A percentile compares a stretch with the other conserved stretches of the same genome.
Evolutionary conservation across 2,113 vertebrate species (phyloP).

Genomic region (Tetraodon nigroviridis): DNA sequence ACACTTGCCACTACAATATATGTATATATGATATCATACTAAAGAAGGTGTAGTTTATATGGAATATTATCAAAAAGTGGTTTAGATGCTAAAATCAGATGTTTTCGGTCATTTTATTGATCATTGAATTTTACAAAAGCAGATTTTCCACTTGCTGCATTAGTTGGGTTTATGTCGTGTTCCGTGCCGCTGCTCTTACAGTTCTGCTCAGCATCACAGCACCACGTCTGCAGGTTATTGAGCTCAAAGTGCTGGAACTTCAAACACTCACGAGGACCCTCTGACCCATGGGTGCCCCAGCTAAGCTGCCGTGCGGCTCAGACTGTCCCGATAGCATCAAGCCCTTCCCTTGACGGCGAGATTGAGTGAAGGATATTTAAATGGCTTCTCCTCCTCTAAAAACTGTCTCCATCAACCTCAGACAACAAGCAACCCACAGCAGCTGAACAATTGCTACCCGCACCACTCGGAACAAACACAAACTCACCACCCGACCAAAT

Average conservation of each 20-base stretch:
- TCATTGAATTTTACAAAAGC: too few species aligned
- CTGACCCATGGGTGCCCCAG: background rate
- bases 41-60: too few species aligned
- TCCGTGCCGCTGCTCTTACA: too few species aligned
- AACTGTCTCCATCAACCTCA: conserved; percentile 17
- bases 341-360: conserved; percentile 5
- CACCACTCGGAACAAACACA: conserved; percentile 43
- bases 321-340: conserved; percentile 23
- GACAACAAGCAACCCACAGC: conserved; percentile 33
- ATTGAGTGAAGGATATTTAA: background rate
- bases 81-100: too few species aligned
- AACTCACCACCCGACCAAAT: conserved; percentile 54
- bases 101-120: too few species aligned
- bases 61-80: too few species aligned
- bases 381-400: conserved; percentile 1
- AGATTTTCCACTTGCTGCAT: too few species aligned
- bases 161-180: too few species aligned
- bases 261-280: conserved; percentile 22
- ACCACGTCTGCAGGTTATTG: conserved; percentile 6
- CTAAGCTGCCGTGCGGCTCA: too few species aligned
- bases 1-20: too few species aligned
- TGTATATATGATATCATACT: too few species aligned
- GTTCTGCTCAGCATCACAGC: background rate
- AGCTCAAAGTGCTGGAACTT: conserved; percentile 9
- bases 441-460: conserved; percentile 17